A percentile compares a stretch with the other conserved stretches of the same genome.
Evolutionary conservation across 2,113 vertebrate genomes (phyloP).

Genomic region (Anguilla japonica): DNA sequence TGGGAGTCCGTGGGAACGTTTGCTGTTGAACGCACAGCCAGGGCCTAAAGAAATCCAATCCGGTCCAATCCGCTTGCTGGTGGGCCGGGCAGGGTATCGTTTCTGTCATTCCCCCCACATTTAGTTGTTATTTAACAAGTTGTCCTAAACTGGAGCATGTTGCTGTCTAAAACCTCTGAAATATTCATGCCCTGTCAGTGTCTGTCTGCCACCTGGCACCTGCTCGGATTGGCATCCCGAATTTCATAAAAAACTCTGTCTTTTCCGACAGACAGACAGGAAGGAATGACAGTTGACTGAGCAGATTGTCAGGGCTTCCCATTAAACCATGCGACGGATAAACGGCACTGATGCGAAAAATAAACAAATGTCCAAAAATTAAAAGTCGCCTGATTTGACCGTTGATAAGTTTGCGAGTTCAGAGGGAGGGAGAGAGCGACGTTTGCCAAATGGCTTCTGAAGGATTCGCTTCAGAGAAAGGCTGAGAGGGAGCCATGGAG

Average conservation of each 20-base stretch:
- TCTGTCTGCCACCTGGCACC: constrained; percentile 20
- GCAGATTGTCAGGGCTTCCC: background rate
- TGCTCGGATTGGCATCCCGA: background rate
- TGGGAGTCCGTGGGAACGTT: background rate
- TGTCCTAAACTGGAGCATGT: background rate
- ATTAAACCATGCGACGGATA: background rate
- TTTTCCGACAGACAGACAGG: constrained; percentile 13
- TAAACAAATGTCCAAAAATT: background rate
- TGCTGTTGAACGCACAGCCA: background rate
- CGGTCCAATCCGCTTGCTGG: background rate
- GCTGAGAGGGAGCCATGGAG: constrained; percentile 16
- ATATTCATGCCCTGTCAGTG: constrained; percentile 18
- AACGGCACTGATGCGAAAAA: background rate
- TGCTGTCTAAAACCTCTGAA: constrained; percentile 22
- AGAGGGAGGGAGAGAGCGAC: constrained; percentile 14
- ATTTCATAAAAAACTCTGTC: constrained; percentile 5
- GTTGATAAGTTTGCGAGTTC: constrained; percentile 32
- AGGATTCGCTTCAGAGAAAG: background rate
- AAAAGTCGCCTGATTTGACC: constrained; percentile 22
- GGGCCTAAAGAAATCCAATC: background rate
- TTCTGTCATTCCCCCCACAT: background rate
- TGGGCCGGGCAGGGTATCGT: background rate
- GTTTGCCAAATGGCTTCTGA: background rate
- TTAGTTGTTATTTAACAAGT: constrained; percentile 17
- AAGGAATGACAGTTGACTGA: constrained; percentile 7